Base-by-base conservation (phyloP, 2,113 vertebrate genomes). In the Meleagris gallopavo region DNA sequence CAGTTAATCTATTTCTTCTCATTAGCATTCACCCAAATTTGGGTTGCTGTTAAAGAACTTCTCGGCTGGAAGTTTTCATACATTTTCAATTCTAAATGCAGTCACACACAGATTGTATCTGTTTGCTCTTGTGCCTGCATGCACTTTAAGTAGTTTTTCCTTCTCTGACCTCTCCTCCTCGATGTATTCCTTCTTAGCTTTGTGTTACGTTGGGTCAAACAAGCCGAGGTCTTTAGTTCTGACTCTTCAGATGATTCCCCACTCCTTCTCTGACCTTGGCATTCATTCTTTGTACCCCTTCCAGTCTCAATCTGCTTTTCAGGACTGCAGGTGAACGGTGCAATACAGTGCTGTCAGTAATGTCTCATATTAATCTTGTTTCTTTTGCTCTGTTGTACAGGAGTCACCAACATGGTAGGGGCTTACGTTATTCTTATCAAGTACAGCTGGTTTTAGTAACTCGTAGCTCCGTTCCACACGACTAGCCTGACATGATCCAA, bases 161-260 rank as follows among this genome's bases (percentile, higher is more conserved):
- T 48, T 89, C 60, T 81, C 69, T 86, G 76, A 71, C 73, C 61
- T 95, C 90, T 88, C 43, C 69, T 64, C 65, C 22, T 81, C 69
- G 50, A 16, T 41, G 46, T 46, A 48, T 88, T 84, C 32, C 61
- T 94, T 83, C 86, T 90, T 66, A 71, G 65, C 57, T 90, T 66
- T 73, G 55, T 48, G 72, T 85, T 25, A 1, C 19, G 10, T 32
- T 72, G 55, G 38, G 52, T 73, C 50, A 91, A 80, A 64, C 0
- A 0, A 86, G 64, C 34, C 38, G 30, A 46, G 21, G 32, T 38
- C 83, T 81, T n/a, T 30, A 65, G 40, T 15, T 83, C 86, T 74
- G 83, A 64, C 38, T 67, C 80, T 71, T 75, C 29, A 52, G 57
- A 52, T 43, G 19, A 55, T 81, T 86, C 15, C 75, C 70, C 22